Conservation (phyloP, 2,113 vertebrate species). For the Ia io region DNA sequence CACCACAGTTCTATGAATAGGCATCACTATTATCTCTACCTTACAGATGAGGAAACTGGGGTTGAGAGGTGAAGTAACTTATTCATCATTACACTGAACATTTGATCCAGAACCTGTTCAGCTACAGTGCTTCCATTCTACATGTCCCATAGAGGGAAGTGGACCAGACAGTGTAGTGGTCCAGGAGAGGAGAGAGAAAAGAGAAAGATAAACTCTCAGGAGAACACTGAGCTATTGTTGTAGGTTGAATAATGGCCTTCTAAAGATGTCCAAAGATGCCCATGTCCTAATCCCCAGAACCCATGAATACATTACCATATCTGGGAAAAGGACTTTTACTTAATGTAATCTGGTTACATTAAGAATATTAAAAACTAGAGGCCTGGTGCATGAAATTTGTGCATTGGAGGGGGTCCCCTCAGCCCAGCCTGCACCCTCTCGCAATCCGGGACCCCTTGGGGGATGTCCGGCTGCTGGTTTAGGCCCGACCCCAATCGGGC, state of each 20-base stretch:
- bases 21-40: neutral
- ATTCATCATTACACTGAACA: neutral
- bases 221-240: neutral
- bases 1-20: neutral
- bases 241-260: neutral
- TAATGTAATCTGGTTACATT: neutral
- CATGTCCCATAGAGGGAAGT: neutral
- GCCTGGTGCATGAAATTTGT: no score
- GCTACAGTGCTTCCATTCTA: neutral
- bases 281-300: neutral
- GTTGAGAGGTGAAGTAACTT: neutral
- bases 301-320: neutral
- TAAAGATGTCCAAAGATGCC: neutral
- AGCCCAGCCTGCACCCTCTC: no score
- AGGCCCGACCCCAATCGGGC: no score
- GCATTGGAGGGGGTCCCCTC: no score
- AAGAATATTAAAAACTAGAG: neutral
- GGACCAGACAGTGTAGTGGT: neutral
- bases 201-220: neutral
- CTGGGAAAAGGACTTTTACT: neutral
- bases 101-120: neutral
- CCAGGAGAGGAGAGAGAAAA: neutral
- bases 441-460: no score
- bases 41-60: neutral
- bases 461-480: no score